A percentile compares a stretch with the other conserved stretches of the same genome.
phyloP scores from a whole-genome alignment of 2,888 invertebrate species.

The Sinhomidia bicolor region DNA sequence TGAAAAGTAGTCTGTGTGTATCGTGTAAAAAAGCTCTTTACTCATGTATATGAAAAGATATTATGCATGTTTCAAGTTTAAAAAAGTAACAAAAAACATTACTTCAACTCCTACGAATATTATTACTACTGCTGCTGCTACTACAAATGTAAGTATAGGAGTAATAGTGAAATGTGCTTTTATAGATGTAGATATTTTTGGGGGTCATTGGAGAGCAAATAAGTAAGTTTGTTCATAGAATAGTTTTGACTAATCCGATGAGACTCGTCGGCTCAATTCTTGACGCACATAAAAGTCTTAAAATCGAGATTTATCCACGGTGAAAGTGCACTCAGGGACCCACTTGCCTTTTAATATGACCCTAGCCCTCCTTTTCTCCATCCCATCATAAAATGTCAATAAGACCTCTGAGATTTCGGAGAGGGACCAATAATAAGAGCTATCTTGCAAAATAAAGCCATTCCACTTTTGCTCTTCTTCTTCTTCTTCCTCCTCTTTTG shows the following conservation, averaged over 20 bases:
- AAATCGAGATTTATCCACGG: slow-evolving; percentile 79
- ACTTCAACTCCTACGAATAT: slow-evolving; percentile 47
- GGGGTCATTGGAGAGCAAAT: slow-evolving; percentile 74
- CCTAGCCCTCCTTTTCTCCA: slow-evolving; percentile 76
- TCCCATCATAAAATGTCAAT: slow-evolving; percentile 79
- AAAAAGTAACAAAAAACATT: slow-evolving; percentile 56
- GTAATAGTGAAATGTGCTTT: background rate
- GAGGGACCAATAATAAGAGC: slow-evolving; percentile 71
- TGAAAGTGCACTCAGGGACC: slow-evolving; percentile 77
- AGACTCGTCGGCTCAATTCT: slow-evolving; percentile 72
- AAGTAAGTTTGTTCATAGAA: slow-evolving; percentile 67
- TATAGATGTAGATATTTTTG: slow-evolving; percentile 44
- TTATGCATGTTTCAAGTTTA: slow-evolving; percentile 56
- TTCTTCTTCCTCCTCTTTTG: slow-evolving; percentile 10
- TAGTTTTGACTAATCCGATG: slow-evolving; percentile 71
- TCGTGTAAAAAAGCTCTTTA: slow-evolving; percentile 50
- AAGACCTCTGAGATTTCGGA: slow-evolving; percentile 76
- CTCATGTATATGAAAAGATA: slow-evolving; percentile 46
- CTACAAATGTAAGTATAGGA: background rate
- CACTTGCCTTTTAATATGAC: slow-evolving; percentile 78
- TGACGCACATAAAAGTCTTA: slow-evolving; percentile 78
- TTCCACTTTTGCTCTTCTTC: slow-evolving; percentile 42
- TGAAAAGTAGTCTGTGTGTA: slow-evolving; percentile 30
- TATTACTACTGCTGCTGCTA: slow-evolving; percentile 6
- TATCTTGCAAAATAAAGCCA: slow-evolving; percentile 72